These are phyloP conservation scores for Lutjanus argentimaculatus DNA, from an alignment of 2,797 vertebrate species.

Conservation along the genomic window DNA sequence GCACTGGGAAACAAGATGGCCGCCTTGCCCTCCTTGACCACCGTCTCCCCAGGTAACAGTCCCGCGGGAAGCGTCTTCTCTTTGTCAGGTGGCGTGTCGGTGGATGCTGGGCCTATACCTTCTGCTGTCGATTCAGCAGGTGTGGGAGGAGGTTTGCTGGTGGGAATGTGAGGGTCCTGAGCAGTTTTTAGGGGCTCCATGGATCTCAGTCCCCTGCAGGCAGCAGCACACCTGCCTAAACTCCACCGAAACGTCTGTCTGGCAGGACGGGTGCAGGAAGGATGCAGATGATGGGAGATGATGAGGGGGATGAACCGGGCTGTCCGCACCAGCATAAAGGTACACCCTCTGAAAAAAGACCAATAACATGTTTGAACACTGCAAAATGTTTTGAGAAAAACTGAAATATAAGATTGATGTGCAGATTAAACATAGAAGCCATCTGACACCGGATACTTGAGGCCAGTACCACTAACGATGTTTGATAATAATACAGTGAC, in stretches of 20 bases:
- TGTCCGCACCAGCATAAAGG: constrained; percentile 58
- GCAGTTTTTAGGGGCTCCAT: constrained; percentile 70
- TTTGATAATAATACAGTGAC: no score
- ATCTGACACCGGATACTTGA: background rate
- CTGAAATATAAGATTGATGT: no score
- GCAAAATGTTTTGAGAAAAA: background rate
- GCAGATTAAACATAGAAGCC: background rate
- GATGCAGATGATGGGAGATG: constrained; percentile 6
- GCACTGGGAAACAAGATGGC: constrained; percentile 90
- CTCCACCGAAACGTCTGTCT: background rate
- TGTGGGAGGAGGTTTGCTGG: background rate
- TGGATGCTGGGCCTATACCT: background rate
- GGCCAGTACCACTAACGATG: no score
- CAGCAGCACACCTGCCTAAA: background rate
- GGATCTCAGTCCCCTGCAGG: constrained; percentile 41
- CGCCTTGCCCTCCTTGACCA: constrained; percentile 91
- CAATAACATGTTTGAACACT: background rate
- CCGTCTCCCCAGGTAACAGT: constrained; percentile 83
- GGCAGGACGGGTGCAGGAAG: background rate
- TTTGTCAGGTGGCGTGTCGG: background rate
- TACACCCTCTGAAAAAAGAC: constrained; percentile 4
- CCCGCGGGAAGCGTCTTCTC: constrained; percentile 30
- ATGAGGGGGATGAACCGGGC: constrained; percentile 14
- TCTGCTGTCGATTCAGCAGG: constrained; percentile 20
- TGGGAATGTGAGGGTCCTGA: constrained; percentile 18